Evolutionary conservation across 2,113 vertebrate genomes (phyloP).

Genomic region (Paramisgurnus dabryanus): DNA sequence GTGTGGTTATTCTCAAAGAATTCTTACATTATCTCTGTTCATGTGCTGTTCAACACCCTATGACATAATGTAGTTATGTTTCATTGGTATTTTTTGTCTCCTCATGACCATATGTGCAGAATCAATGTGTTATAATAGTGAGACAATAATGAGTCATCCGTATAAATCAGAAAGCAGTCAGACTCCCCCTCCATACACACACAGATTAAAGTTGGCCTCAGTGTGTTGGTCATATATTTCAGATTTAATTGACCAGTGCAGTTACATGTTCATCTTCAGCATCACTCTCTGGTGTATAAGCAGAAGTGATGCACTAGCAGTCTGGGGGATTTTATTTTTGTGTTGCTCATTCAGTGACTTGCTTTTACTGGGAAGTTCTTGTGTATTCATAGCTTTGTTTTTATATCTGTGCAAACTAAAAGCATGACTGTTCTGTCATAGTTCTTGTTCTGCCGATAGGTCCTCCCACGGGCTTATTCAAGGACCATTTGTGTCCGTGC

Average conservation of each 20-base stretch:
- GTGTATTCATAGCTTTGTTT: slow-evolving; percentile 30
- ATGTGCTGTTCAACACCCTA: slow-evolving; percentile 21
- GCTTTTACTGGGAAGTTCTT: not conserved
- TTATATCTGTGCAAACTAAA: not conserved
- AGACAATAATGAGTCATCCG: slow-evolving; percentile 26
- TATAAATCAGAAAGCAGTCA: slow-evolving; percentile 16
- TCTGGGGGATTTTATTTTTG: not conserved
- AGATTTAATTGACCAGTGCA: not conserved
- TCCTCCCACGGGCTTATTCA: slow-evolving; percentile 11
- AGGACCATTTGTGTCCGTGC: not conserved
- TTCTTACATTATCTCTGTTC: not conserved
- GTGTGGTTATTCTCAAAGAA: slow-evolving; percentile 6
- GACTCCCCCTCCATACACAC: not conserved
- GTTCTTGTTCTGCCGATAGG: not conserved
- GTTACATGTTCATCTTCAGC: slow-evolving; percentile 17
- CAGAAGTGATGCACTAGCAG: not conserved
- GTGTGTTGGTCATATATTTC: slow-evolving; percentile 14
- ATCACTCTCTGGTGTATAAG: slow-evolving; percentile 4
- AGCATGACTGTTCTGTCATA: not conserved
- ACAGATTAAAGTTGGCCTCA: slow-evolving; percentile 1
- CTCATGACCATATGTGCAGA: not conserved
- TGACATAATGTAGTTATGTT: slow-evolving; percentile 14
- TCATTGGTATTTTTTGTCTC: not conserved
- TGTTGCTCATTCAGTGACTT: slow-evolving; percentile 2
- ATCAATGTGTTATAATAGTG: not conserved